Base-by-base conservation (phyloP, 35 echinoderm and acorn worm species). In the Holothuria glaberrima region DNA sequence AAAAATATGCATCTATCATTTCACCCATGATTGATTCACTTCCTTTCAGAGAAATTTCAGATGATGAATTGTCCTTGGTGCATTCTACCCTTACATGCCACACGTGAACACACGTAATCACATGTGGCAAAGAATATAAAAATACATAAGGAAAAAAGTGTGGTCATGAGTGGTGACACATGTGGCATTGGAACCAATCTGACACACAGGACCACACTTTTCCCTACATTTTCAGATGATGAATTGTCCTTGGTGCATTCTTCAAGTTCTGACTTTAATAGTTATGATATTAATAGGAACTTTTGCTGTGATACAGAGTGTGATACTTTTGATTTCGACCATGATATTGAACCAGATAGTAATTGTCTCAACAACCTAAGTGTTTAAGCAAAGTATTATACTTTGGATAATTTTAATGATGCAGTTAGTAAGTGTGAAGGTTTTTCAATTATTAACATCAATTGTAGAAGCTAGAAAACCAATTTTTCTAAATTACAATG, bases 321-420 rank as follows among this genome's bases (percentile, higher is more conserved):
- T 66, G 63, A 66, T 66, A 6, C 63, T 5, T 2, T 66, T 66
- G 63, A 6, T 21, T 66, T 66, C 21, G 28, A 66, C 12, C 1
- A 66, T 16, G 63, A 66, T 66, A 66, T 66, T 66, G 63, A 66
- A 0, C 63, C 63, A 66, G 63, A 66, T 66, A 16, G 12, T 66
- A 21, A 66, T 14, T 66, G 63, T 66, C 63, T 66, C 21, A 46
- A 66, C 63, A 66, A 66, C 63, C 63, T 66, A 66, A 66, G 63
- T 29, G 12, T 66, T 66, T 16, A 66, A 5, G 63, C 63, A 66
- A 66, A 66, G 63, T 66, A 66, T 66, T 66, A 66, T 66, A 66
- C 63, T 66, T 17, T 25, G 28, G n/a, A n/a, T n/a, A n/a, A n/a
- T n/a, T n/a, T n/a, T n/a, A n/a, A n/a, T n/a, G n/a, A n/a, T n/a